Conservation (phyloP, 2,888 invertebrate species). For the Diarsia brunnea region DNA sequence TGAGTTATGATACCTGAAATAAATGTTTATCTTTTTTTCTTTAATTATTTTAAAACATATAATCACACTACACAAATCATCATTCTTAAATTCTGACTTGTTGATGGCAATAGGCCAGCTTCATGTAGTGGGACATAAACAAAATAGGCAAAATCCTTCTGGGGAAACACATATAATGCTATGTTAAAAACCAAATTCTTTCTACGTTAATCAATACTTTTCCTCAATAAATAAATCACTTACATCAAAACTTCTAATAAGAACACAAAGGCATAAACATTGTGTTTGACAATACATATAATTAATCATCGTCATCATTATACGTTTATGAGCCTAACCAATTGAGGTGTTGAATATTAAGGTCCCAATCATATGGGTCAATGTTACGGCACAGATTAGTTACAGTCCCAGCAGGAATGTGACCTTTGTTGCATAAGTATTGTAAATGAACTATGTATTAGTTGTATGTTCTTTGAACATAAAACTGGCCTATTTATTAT, state of each 20-base stretch:
- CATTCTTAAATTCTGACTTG: not conserved
- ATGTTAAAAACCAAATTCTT: not conserved
- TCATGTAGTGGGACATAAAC: not conserved
- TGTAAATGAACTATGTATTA: slow-evolving; percentile 15
- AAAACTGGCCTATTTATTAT: slow-evolving; percentile 35
- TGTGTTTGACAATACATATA: slow-evolving; percentile 31
- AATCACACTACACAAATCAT: not conserved
- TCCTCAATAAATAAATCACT: not conserved
- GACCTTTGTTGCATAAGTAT: slow-evolving; percentile 35
- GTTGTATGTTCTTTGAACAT: slow-evolving; percentile 33
- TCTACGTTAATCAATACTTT: not conserved
- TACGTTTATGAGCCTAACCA: slow-evolving; percentile 62
- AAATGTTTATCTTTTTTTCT: no score
- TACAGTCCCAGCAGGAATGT: slow-evolving; percentile 30
- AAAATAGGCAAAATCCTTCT: not conserved
- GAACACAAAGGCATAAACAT: slow-evolving; percentile 15
- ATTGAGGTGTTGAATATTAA: slow-evolving; percentile 66
- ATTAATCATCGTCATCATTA: slow-evolving; percentile 46
- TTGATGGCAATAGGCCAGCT: not conserved
- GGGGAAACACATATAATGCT: not conserved
- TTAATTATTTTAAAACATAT: not conserved
- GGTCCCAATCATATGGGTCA: slow-evolving; percentile 69
- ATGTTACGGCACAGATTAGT: slow-evolving; percentile 68
- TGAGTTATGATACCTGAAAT: no score
- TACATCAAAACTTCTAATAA: not conserved